Conservation (phyloP, 2,797 vertebrate species). For the Enteromius fasciolatus region DNA sequence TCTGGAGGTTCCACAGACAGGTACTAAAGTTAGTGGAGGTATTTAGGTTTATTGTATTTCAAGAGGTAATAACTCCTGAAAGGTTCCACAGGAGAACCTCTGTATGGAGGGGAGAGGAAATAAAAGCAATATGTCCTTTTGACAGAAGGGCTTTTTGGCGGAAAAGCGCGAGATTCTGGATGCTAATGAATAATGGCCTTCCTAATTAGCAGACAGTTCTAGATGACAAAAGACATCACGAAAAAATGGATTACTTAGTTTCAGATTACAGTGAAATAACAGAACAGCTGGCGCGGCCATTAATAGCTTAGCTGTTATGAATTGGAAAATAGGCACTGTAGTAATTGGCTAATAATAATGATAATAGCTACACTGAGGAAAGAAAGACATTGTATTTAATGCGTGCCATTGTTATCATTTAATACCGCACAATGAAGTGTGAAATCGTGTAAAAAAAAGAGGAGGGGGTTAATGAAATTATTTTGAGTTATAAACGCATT, state of each 20-base stretch:
- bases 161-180: background rate
- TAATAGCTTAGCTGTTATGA: slow-evolving; percentile 38
- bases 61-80: slow-evolving; percentile 4
- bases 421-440: slow-evolving; percentile 55
- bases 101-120: background rate
- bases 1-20: slow-evolving; percentile 30
- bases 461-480: slow-evolving; percentile 47
- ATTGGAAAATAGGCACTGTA: slow-evolving; percentile 13
- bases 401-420: slow-evolving; percentile 45
- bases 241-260: slow-evolving; percentile 23
- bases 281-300: slow-evolving; percentile 30
- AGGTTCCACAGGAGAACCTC: slow-evolving; percentile 2
- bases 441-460: slow-evolving; percentile 52
- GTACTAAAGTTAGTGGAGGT: slow-evolving; percentile 20
- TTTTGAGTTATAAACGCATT: slow-evolving; percentile 53
- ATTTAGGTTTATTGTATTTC: slow-evolving; percentile 29
- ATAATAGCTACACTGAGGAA: slow-evolving; percentile 18
- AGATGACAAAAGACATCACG: slow-evolving; percentile 18
- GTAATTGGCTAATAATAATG: slow-evolving; percentile 36
- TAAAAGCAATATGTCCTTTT: background rate
- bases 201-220: slow-evolving; percentile 38
- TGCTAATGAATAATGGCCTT: slow-evolving; percentile 10
- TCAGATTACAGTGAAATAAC: slow-evolving; percentile 39
- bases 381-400: slow-evolving; percentile 47
- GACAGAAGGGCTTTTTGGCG: background rate